These are phyloP conservation scores for Andinoacara biseriatus DNA, from an alignment of 2,113 vertebrate genomes.

Conservation along the genomic window DNA sequence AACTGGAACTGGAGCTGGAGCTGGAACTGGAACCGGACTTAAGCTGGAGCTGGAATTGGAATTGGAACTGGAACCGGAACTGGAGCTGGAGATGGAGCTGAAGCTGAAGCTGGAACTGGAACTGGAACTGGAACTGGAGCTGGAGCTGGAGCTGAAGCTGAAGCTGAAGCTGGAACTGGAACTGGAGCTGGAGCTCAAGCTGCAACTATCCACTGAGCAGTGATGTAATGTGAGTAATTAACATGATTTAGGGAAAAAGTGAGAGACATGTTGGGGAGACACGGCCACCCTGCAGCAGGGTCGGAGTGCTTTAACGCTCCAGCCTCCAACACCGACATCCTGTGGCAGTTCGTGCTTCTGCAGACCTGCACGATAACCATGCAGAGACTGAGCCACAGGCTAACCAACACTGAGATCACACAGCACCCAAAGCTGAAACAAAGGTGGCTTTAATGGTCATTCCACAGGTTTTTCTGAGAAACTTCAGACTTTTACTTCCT, in stretches of 20 bases:
- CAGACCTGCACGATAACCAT: not conserved
- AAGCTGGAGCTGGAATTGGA: too few species aligned
- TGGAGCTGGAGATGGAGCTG: too few species aligned
- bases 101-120: too few species aligned
- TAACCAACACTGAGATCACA: not conserved
- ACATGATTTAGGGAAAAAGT: not conserved
- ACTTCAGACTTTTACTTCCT: not conserved
- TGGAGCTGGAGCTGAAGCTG: too few species aligned
- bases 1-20: too few species aligned
- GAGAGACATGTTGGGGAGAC: not conserved
- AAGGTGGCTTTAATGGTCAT: not conserved
- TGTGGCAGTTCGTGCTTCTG: too few species aligned
- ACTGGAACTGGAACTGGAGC: too few species aligned
- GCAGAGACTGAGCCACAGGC: not conserved
- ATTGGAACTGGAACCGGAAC: too few species aligned
- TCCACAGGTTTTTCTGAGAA: not conserved
- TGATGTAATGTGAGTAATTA: not conserved
- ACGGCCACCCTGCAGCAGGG: too few species aligned
- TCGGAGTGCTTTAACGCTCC: not conserved
- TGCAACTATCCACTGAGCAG: not conserved
- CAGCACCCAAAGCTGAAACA: not conserved
- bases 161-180: too few species aligned
- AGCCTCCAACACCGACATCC: not conserved
- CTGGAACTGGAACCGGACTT: too few species aligned
- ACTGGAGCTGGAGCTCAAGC: not conserved